Evolutionary conservation across 2,797 vertebrate species (phyloP).

Genomic region (Balearica regulorum): DNA sequence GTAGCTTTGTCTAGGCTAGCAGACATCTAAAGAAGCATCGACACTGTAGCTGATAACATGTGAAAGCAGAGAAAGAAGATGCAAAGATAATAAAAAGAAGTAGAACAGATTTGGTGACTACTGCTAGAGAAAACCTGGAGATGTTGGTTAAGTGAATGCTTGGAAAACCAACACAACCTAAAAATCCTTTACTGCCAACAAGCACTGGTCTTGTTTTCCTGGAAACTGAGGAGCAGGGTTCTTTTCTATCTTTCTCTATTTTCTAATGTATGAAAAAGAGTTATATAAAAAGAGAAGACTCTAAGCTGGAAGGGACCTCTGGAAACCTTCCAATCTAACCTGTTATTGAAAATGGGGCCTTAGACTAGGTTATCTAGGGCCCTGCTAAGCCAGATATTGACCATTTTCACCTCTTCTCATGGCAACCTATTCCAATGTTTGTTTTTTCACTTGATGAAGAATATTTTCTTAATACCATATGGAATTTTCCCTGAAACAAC

Average conservation of each 20-base stretch:
- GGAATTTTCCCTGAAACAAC: not conserved
- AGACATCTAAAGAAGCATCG: not conserved
- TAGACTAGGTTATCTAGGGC: not conserved
- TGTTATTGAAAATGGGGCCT: not conserved
- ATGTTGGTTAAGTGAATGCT: not conserved
- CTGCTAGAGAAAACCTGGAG: not conserved
- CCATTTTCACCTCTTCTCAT: not conserved
- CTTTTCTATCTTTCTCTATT: not conserved
- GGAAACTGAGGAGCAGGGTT: not conserved
- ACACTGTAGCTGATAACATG: not conserved
- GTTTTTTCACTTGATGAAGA: not conserved
- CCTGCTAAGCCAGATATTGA: not conserved
- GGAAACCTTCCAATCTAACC: not conserved
- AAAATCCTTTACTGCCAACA: not conserved
- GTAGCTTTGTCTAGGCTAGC: not conserved
- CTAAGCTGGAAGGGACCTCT: not conserved
- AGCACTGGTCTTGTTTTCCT: not conserved
- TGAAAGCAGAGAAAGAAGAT: not conserved
- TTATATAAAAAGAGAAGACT: not conserved
- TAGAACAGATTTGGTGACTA: not conserved
- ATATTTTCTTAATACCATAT: not conserved
- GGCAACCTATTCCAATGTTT: not conserved
- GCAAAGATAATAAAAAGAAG: not conserved
- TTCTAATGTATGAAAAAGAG: not conserved
- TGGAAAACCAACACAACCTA: not conserved